Evolutionary conservation across 2,888 invertebrate species (phyloP), one percentile per base, ranked within the genome.

Genomic region (Xestia rhomboidea): DNA sequence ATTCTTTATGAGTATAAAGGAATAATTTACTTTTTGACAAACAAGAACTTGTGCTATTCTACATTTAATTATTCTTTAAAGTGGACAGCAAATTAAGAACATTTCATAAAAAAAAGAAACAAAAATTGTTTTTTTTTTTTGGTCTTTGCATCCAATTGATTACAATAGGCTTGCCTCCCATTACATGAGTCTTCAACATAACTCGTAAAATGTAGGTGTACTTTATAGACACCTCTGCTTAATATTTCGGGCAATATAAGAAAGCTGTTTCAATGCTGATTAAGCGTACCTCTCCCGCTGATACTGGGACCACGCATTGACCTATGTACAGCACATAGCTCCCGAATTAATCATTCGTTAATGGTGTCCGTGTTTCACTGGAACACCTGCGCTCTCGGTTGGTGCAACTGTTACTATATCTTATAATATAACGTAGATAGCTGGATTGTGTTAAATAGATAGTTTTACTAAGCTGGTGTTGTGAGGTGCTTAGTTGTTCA

Each of bases 281-380:
- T 11, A 62, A 34, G 0, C 21, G 34, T 0, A 62, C 30, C 21
- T n/a, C 38, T 30, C 13, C 68, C 88, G 76, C 87, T 77, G 11
- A 2, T 13, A 85, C 27, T 80, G 64, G 0, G 34, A 73, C 85
- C 76, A 8, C 73, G 15, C 77, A 21, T 41, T 77, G 64, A 82
- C 77, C 72, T 68, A 60, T 49, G 85, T 72, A 57, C 57, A 41
- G 62, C 41, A 69, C 83, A 87, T 85, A 89, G 84, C 83, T 84
- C 76, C 67, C 85, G 87, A 89, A 91, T 92, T 91, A 92, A 91
- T 93, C 90, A 92, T 92, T 92, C 87, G 90, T 87, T 90, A 91
- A 92, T 91, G 87, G 88, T 83, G 81, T 86, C 84, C 80, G 82
- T 89, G 88, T 88, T 84, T 85, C 75, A 87, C 77, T 38, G 30